Evolutionary conservation across 2,113 vertebrate genomes (phyloP), one percentile per base, ranked within the genome.

Genomic region (Myodes glareolus): DNA sequence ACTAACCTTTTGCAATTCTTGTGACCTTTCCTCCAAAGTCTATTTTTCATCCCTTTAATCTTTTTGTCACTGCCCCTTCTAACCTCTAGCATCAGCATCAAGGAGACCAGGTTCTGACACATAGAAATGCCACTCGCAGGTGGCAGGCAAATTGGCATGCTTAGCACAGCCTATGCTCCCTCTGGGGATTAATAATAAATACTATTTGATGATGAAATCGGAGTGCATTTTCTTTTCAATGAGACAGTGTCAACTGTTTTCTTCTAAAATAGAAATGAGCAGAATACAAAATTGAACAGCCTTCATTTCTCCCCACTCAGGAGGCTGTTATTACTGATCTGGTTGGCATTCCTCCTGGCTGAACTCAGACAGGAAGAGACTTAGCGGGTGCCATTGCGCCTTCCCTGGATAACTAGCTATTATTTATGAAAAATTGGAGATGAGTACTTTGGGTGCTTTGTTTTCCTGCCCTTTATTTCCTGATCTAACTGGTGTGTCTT

Each of bases 111-210:
- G 95, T 85, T 96, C 78, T 90, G 94, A 97, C 55, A 42, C 52
- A 72, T 27, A 72, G 52, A 93, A 81, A 92, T 63, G 88, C 88
- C 94, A 70, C 78, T 39, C 39, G 95, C 92, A 88, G 78, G 96
- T 93, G 97, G 96, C 91, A 84, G 82, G 89, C 27, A 91, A 82
- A 94, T 93, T 90, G 92, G 47, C 90, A 95, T 90, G 94, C 97
- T 92, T 63, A 75, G 87, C 80, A 52, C 92, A 70, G 82, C 77
- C 89, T 52, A 1, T 3, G 42, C 42, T 65, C 82, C 84, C 95
- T 96, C 75, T 0, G 0, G 94, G 97, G 94, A 96, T 96, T 97
- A 94, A 94, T 95, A 98, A 97, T 93, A 95, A 97, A 97, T 92
- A 94, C 78, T 80, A 88, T 92, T 96, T 93, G 93, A 96, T 96